Percentiles rank a stretch among this genome's conserved stretches.
Evolutionary conservation across 2,888 invertebrate species (phyloP).

Genomic region (Peribatodes rhomboidaria): DNA sequence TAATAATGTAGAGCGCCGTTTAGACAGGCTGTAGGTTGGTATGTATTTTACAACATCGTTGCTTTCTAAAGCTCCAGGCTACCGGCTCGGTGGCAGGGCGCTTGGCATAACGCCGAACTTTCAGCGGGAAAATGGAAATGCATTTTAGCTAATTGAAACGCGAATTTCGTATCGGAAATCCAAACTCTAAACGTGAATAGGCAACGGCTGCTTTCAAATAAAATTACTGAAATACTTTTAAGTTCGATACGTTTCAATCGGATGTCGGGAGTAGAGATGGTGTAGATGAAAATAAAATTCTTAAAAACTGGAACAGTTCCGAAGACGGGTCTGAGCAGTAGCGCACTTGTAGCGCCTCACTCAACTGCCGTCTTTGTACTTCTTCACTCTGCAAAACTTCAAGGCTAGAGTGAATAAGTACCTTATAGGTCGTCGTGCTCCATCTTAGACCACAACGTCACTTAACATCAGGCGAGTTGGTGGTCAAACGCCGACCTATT

Average conservation of each 20-base stretch:
- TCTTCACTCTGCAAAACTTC: no score
- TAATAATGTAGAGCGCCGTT: slow-evolving; percentile 11
- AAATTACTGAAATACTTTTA: slow-evolving; percentile 32
- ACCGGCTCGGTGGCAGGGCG: background rate
- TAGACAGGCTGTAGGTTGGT: background rate
- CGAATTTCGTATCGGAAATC: slow-evolving; percentile 26
- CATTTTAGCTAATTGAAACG: slow-evolving; percentile 36
- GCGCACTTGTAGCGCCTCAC: no score
- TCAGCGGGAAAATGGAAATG: slow-evolving; percentile 25
- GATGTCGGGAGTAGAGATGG: background rate
- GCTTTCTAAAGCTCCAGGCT: slow-evolving; percentile 1
- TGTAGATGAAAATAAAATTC: no score
- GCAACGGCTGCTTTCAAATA: slow-evolving; percentile 20
- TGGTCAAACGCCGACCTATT: no score
- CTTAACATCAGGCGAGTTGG: no score
- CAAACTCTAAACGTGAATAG: slow-evolving; percentile 27
- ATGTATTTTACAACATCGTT: background rate
- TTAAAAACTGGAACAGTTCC: no score
- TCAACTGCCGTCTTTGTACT: no score
- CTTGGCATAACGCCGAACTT: slow-evolving; percentile 34
- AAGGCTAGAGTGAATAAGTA: no score
- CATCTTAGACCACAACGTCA: no score
- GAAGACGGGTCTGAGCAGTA: no score
- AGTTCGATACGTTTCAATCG: background rate
- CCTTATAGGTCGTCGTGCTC: no score